These are phyloP conservation scores for Bradynema listronoti DNA, from an alignment of 1,140 invertebrate species.

Conservation along the genomic window DNA sequence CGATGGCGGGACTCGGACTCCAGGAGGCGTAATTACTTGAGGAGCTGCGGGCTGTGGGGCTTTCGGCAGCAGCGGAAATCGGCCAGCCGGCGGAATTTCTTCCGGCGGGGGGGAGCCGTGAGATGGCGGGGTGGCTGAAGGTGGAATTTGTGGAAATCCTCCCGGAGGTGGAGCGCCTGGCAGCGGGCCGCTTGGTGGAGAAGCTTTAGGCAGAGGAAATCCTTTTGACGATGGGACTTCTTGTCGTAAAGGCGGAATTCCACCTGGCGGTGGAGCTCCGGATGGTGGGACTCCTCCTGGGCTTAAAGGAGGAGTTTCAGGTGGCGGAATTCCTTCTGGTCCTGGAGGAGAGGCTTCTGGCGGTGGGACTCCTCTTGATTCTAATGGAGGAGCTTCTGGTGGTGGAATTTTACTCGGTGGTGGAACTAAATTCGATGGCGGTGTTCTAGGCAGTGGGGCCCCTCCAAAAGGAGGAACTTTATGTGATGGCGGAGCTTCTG, in stretches of 20 bases:
- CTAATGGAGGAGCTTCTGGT: constrained; percentile 12
- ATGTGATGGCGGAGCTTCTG: neutral
- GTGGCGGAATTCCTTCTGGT: neutral
- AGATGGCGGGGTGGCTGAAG: neutral
- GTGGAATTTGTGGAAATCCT: neutral
- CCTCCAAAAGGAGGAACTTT: neutral
- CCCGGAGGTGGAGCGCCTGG: constrained; percentile 14
- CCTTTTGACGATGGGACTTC: constrained; percentile 7
- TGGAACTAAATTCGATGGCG: neutral
- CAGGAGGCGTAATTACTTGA: neutral
- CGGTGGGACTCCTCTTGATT: neutral
- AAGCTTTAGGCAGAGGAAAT: constrained; percentile 3
- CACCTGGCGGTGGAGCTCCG: constrained; percentile 4
- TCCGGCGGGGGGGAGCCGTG: neutral
- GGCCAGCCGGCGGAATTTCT: neutral
- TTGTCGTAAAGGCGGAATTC: neutral
- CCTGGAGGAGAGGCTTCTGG: constrained; percentile 1
- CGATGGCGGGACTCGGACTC: neutral
- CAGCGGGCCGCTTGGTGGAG: constrained; percentile 9
- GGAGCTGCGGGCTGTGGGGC: neutral
- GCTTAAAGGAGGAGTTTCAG: constrained; percentile 9
- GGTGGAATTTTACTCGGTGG: neutral
- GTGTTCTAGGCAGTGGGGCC: neutral
- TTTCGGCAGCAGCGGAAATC: neutral
- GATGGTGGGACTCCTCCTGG: neutral